A percentile compares a stretch with the other conserved stretches of the same genome.
phyloP scores from a whole-genome alignment of 2,113 vertebrate species.

The Peromyscus maniculatus region DNA sequence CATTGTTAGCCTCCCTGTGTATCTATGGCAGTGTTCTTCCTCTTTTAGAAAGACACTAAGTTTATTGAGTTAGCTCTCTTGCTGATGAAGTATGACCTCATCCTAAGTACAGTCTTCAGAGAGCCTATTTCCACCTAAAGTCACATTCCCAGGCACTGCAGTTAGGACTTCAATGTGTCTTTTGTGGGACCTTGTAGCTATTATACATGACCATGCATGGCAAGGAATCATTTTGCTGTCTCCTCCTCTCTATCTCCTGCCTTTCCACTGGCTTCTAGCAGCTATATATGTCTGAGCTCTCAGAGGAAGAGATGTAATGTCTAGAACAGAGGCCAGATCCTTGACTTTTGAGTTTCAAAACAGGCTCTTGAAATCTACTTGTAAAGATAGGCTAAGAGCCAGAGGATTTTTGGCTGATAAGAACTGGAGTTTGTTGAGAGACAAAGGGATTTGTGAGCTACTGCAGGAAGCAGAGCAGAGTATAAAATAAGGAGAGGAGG shows the following conservation, averaged over 20 bases:
- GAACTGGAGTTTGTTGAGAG: slow-evolving; percentile 16
- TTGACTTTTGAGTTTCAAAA: neutral
- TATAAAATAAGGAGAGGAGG: neutral
- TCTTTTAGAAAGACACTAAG: neutral
- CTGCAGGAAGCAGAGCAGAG: neutral
- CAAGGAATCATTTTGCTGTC: too few relatives aligned
- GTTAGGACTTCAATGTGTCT: neutral
- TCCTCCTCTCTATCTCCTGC: neutral
- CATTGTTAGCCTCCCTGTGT: fast-evolving
- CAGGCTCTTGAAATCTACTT: neutral
- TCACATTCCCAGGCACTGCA: neutral
- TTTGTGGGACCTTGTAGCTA: neutral
- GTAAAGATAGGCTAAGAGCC: neutral
- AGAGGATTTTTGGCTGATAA: neutral
- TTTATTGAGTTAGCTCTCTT: neutral
- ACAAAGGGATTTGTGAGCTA: slow-evolving; percentile 26
- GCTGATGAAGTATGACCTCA: neutral
- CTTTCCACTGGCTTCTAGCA: neutral
- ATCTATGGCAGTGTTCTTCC: neutral
- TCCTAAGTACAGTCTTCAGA: neutral
- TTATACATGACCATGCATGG: fast-evolving
- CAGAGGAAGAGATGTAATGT: neutral
- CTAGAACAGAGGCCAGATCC: neutral
- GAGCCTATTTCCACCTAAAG: neutral
- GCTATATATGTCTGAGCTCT: neutral